Evolutionary conservation across 1,140 invertebrate genomes (phyloP), one percentile per base, ranked within the genome.

Genomic region (Drosophila oshimai): DNA sequence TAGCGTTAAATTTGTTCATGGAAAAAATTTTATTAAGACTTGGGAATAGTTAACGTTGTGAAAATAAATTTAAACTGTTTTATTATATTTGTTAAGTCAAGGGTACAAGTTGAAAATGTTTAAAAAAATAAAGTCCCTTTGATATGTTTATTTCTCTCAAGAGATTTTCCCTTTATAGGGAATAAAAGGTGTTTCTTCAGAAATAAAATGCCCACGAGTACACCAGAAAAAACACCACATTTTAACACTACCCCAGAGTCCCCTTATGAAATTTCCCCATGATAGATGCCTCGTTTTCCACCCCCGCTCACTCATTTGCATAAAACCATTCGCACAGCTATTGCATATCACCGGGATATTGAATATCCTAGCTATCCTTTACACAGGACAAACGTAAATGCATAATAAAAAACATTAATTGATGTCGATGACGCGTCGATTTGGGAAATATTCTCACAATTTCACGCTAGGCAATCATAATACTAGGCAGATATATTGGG

Each of bases 381-480:
- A 10, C 53, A 0, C 29, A 42, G 51, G 49, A 39, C 49, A 62
- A 70, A 74, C 17, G 51, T 10, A 37, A 74, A 44, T 49, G 69
- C 76, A 65, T 80, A 81, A 57, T 68, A 72, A 81, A 72, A 81
- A 81, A 62, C 70, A 84, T 83, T 61, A 83, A 86, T 84, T 86
- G 46, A 86, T 46, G 41, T 51, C 53, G 55, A 62, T 49, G 42
- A 45, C 33, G 42, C 61, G 53, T 57, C 34, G 53, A n/a, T 33
- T 49, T 33, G 15, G 29, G 47, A 70, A 73, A 72, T 68, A 58
- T 86, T 86, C 72, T 87, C 80, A 86, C 80, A 86, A 86, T 86
- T 86, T 86, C 81, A 86, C 81, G 80, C 80, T 87, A 7, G 42
- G 68, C 81, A 86, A 86, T 86, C 80, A 87, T 87, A 72, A 75